Evolutionary conservation across 2,888 invertebrate genomes (phyloP).

Genomic region (Caenorhabditis afra): DNA sequence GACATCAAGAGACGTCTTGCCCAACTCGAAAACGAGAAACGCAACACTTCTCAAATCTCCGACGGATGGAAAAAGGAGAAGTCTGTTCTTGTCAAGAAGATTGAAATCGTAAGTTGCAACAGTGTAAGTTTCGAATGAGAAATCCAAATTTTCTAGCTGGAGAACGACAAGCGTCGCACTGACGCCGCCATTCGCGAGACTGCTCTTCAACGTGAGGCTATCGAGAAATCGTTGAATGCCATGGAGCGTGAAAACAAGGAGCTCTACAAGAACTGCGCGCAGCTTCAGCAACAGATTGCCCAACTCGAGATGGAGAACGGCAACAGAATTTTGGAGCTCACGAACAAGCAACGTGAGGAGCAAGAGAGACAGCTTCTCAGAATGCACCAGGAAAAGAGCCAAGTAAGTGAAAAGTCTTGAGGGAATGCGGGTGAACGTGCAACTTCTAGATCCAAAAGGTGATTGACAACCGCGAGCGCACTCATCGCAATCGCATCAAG

Average conservation of each 20-base stretch:
- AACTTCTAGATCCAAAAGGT: conserved; percentile 76
- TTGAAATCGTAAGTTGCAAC: conserved; percentile 71
- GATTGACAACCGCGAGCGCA: conserved; percentile 79
- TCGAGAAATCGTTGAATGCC: conserved; percentile 80
- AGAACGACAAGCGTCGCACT: conserved; percentile 78
- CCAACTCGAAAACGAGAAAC: conserved; percentile 74
- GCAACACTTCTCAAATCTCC: conserved; percentile 66
- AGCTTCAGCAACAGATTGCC: conserved; percentile 80
- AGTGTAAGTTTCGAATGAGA: conserved; percentile 1
- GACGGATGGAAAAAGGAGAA: conserved; percentile 79
- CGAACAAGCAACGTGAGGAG: conserved; percentile 79
- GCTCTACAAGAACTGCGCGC: conserved; percentile 80
- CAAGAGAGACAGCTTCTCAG: conserved; percentile 77
- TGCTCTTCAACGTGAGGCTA: conserved; percentile 79
- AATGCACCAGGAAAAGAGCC: conserved; percentile 78
- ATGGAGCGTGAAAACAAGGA: conserved; percentile 80
- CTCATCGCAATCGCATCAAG: conserved; percentile 76
- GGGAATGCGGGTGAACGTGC: neutral
- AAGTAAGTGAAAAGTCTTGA: conserved; percentile 53
- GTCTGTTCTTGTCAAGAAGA: conserved; percentile 76
- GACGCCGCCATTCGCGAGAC: conserved; percentile 80
- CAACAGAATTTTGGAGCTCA: conserved; percentile 78
- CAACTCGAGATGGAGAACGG: conserved; percentile 80
- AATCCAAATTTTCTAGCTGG: conserved; percentile 69
- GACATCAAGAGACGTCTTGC: conserved; percentile 74